Base-by-base conservation (phyloP, 2,113 vertebrate genomes). In the Pica pica region DNA sequence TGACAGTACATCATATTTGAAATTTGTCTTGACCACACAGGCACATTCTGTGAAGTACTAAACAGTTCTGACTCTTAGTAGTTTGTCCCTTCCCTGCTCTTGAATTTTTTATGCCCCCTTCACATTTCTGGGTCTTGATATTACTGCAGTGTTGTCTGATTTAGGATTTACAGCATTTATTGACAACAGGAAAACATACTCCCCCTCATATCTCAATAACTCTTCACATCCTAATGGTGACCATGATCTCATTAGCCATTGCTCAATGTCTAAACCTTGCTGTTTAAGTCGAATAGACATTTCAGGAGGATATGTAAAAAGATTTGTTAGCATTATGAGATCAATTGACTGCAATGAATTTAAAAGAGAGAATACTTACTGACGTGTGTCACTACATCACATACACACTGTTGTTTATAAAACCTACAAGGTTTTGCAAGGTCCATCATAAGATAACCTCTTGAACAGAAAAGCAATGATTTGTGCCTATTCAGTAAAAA, bases 261-360 rank as follows among this genome's bases (percentile, higher is more conserved):
- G 61, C 49, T 93, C 85, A 95, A 28, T 70, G 83, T 94, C 94
- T 83, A 96, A 95, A 93, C 46, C 19, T 95, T 46, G 31, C 68
- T 82, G 70, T 79, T 91, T 89, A 97, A 96, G 71, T 53, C 3
- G 3, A 96, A 94, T 31, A 86, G 95, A 97, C 76, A 53, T 95
- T 96, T 96, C 78, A 87, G 73, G 56, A 93, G 74, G 87, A 96
- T 94, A 94, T 94, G 83, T 94, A 95, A 97, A 95, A 89, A 95
- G 77, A 97, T 97, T 97, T 97, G 93, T 96, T 97, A 97, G 94
- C 87, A 30, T 60, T 93, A 94, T 93, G 94, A 96, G 94, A 96
- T 96, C 16, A 2, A 81, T 96, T 96, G 82, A 92, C 56, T 94
- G 92, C 77, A 95, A 97, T 97, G 87, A 97, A 97, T 97, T 96